phyloP scores from a whole-genome alignment of 1,140 invertebrate species.

The Phocides pigmalion region DNA sequence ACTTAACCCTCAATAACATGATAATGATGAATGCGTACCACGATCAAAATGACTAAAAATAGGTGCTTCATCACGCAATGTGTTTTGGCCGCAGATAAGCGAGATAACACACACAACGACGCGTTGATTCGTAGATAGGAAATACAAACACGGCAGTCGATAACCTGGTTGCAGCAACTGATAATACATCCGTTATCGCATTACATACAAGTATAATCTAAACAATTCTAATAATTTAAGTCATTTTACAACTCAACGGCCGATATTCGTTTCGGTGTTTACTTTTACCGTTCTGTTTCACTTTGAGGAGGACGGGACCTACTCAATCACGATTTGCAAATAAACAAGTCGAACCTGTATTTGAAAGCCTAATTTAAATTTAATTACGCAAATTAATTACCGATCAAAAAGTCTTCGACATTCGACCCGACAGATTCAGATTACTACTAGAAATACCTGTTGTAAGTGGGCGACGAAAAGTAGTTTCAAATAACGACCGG shows the following conservation, averaged over 20 bases:
- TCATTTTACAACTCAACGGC: conserved; percentile 8
- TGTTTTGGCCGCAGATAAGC: conserved; percentile 55
- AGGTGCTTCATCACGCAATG: conserved; percentile 59
- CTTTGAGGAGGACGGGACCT: conserved; percentile 6
- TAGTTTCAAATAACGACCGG: no score
- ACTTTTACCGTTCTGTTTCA: conserved; percentile 30
- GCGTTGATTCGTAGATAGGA: conserved; percentile 69
- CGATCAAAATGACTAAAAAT: conserved; percentile 53
- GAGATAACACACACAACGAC: conserved; percentile 63
- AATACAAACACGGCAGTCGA: conserved; percentile 73
- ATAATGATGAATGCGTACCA: conserved; percentile 16
- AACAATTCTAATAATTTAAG: conserved; percentile 53
- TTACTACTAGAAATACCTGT: background rate
- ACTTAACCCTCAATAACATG: conserved; percentile 24
- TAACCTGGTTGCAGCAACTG: conserved; percentile 73
- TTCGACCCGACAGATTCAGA: conserved; percentile 13
- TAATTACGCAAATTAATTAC: conserved; percentile 25
- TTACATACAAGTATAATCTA: conserved; percentile 52
- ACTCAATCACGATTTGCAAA: conserved; percentile 23
- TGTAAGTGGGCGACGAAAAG: background rate
- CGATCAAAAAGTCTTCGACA: conserved; percentile 20
- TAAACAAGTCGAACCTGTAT: conserved; percentile 19
- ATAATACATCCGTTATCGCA: conserved; percentile 55
- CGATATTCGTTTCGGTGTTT: conserved; percentile 11
- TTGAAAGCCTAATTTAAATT: conserved; percentile 26